Conservation (phyloP, 2,797 vertebrate genomes). For the Amniataba percoides region DNA sequence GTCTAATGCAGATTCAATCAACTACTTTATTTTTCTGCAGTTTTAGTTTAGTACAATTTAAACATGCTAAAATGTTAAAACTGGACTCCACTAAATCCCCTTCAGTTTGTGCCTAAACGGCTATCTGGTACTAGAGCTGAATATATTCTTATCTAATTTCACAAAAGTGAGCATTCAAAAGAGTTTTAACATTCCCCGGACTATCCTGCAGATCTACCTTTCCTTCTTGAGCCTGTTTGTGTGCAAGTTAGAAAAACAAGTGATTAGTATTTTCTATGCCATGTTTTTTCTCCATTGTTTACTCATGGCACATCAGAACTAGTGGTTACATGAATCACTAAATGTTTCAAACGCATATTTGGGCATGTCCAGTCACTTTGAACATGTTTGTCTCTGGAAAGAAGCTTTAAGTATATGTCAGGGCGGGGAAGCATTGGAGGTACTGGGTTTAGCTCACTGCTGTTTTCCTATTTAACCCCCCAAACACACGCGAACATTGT, state of each 20-base stretch:
- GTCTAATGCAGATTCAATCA: neutral
- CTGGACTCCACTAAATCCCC: neutral
- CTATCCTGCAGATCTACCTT: neutral
- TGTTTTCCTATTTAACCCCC: constrained; percentile 46
- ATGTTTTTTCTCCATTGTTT: constrained; percentile 55
- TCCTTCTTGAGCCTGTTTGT: constrained; percentile 7
- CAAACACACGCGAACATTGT: constrained; percentile 51
- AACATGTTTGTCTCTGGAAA: constrained; percentile 52
- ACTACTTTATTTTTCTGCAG: neutral
- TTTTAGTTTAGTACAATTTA: neutral
- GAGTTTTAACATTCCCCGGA: neutral
- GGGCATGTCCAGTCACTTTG: constrained; percentile 69
- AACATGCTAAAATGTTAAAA: neutral
- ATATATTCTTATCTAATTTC: neutral
- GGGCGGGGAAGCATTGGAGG: constrained; percentile 30
- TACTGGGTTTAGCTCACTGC: constrained; percentile 26
- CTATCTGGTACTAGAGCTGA: neutral
- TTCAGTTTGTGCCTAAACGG: neutral
- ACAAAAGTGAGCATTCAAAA: neutral
- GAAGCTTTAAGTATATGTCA: constrained; percentile 53
- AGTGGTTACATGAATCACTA: constrained; percentile 56
- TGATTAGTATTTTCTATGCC: constrained; percentile 17
- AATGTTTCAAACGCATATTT: constrained; percentile 65
- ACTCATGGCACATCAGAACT: constrained; percentile 54
- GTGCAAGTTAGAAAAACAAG: constrained; percentile 37